A percentile compares a stretch with the other conserved stretches of the same genome.
phyloP scores from a whole-genome alignment of 2,113 vertebrate genomes.

The Tyrannus savana region DNA sequence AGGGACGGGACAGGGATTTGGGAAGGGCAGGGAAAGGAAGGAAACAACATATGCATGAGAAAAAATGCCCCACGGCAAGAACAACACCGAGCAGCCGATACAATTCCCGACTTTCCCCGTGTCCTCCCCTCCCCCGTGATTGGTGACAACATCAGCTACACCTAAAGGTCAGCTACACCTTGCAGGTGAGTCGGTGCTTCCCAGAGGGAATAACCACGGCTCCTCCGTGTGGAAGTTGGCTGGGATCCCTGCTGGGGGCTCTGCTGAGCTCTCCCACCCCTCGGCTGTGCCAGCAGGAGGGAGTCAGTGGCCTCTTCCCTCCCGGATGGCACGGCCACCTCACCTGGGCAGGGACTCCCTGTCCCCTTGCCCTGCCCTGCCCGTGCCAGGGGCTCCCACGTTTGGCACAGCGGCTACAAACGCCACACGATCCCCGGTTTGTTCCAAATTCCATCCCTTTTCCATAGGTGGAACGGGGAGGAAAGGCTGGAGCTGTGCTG shows the following conservation, averaged over 20 bases:
- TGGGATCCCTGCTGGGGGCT: background rate
- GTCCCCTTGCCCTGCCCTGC: background rate
- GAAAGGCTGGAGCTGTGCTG: background rate
- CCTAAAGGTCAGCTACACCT: background rate
- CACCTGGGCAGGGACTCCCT: background rate
- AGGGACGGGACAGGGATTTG: background rate
- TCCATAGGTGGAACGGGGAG: background rate
- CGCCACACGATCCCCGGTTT: rapidly evolving
- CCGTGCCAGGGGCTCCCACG: background rate
- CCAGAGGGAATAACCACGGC: background rate
- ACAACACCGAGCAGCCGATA: background rate
- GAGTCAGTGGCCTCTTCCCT: background rate
- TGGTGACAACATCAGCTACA: background rate
- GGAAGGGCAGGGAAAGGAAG: background rate
- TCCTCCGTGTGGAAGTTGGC: rapidly evolving
- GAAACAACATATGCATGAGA: conserved; percentile 12
- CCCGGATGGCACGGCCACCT: background rate
- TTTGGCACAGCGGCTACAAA: background rate
- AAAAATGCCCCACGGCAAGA: conserved; percentile 3
- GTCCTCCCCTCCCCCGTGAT: background rate
- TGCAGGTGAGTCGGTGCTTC: background rate
- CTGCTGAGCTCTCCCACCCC: background rate
- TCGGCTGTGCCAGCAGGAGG: background rate
- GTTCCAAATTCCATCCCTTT: background rate
- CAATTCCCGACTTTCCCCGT: background rate